Percentiles rank a stretch among this genome's conserved stretches.
Evolutionary conservation across 1,140 invertebrate species (phyloP).

Genomic region (Aphis gossypii): DNA sequence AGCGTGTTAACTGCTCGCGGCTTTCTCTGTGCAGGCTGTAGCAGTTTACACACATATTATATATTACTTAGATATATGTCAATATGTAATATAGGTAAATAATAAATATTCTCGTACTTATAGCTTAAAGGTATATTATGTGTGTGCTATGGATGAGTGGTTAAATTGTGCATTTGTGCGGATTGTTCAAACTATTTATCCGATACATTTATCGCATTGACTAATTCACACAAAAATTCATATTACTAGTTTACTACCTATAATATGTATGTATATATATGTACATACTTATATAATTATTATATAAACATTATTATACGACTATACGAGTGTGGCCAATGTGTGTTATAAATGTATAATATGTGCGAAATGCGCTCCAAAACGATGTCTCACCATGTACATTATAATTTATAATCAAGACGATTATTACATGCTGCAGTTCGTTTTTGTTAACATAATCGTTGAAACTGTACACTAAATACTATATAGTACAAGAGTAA

Average conservation of each 20-base stretch:
- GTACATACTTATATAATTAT: neutral
- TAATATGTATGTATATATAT: too few species aligned
- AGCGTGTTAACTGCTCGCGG: neutral
- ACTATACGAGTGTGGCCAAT: neutral
- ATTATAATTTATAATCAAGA: neutral
- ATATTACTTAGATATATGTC: too few species aligned
- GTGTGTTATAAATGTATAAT: too few species aligned
- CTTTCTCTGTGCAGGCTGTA: neutral
- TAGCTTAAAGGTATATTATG: neutral
- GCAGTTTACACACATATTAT: too few species aligned
- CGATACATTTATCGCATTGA: neutral
- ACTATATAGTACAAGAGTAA: neutral
- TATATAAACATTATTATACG: neutral
- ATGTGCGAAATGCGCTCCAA: neutral
- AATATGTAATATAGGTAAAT: too few species aligned
- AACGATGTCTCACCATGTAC: neutral
- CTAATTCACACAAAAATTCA: neutral
- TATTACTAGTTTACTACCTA: neutral
- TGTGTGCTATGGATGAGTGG: neutral
- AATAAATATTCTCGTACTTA: too few species aligned
- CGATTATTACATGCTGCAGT: neutral
- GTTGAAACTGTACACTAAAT: neutral
- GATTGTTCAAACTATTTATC: neutral
- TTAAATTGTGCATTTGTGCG: neutral
- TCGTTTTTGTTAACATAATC: neutral